phyloP scores from a whole-genome alignment of 37 sponge, comb jelly and placozoan species.

The Tethya wilhelma region DNA sequence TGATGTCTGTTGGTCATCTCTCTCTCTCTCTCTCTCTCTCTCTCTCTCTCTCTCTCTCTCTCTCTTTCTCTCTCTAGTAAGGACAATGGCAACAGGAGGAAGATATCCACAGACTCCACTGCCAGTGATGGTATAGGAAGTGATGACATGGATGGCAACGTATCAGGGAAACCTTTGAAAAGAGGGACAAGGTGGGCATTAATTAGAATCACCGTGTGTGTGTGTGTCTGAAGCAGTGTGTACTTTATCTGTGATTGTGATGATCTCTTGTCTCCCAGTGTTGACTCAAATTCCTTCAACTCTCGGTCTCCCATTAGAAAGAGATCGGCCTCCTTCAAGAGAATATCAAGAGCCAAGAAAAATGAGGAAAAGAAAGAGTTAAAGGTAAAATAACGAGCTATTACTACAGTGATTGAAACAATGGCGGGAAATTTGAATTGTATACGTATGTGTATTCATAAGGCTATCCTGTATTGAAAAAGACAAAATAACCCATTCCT shows the following conservation, averaged over 20 bases:
- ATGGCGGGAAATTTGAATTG: too few relatives aligned
- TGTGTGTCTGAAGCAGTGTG: too few relatives aligned
- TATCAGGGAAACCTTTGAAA: background rate
- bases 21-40: background rate
- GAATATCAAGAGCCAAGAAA: constrained; percentile 32
- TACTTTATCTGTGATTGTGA: too few relatives aligned
- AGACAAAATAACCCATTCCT: too few relatives aligned
- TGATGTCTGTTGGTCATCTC: background rate
- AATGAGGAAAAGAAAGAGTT: constrained; percentile 19
- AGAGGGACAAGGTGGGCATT: constrained; percentile 8
- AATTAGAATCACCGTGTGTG: too few relatives aligned
- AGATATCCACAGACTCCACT: too few relatives aligned
- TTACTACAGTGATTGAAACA: too few relatives aligned
- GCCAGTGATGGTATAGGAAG: too few relatives aligned
- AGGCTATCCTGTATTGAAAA: too few relatives aligned
- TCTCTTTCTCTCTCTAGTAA: too few relatives aligned
- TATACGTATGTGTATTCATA: too few relatives aligned
- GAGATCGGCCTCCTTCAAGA: constrained; percentile 65
- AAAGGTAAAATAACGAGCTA: background rate
- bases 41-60: background rate
- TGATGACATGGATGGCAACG: background rate
- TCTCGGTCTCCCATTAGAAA: constrained; percentile 33
- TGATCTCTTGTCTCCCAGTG: background rate
- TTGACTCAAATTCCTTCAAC: constrained; percentile 3
- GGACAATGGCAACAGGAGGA: too few relatives aligned